phyloP scores from a whole-genome alignment of 2,888 invertebrate genomes.

The Drosophila koepferae region DNA sequence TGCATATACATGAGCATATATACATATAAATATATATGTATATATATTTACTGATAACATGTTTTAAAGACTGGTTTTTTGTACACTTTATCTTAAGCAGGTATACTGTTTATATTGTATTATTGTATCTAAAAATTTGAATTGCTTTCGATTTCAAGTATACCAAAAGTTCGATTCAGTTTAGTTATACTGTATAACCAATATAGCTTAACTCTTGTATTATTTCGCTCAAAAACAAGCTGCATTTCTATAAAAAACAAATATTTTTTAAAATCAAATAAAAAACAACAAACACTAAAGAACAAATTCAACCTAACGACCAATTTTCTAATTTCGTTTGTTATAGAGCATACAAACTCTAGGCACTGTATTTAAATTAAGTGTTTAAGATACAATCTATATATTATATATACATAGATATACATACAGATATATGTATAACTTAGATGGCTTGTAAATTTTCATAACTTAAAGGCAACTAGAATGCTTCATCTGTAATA shows the following conservation, averaged over 20 bases:
- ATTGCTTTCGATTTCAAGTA: conserved; percentile 29
- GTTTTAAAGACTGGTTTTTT: conserved; percentile 84
- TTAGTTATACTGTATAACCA: background rate
- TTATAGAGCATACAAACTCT: conserved; percentile 37
- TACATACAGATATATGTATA: conserved; percentile 27
- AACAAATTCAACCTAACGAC: conserved; percentile 73
- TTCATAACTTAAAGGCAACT: conserved; percentile 58
- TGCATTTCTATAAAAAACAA: conserved; percentile 28
- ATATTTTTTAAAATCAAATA: no score
- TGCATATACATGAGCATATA: conserved; percentile 24
- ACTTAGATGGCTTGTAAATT: conserved; percentile 73
- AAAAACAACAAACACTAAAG: conserved; percentile 6
- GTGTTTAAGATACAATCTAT: conserved; percentile 26
- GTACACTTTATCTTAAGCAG: conserved; percentile 82
- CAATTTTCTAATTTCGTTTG: conserved; percentile 69
- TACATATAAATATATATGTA: conserved; percentile 11
- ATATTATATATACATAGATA: conserved; percentile 21
- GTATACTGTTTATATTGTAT: conserved; percentile 55
- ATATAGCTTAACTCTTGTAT: background rate
- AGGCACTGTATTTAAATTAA: conserved; percentile 48
- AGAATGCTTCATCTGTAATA: conserved; percentile 75
- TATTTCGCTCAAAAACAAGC: conserved; percentile 4
- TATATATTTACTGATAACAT: conserved; percentile 53
- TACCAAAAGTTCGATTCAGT: conserved; percentile 32
- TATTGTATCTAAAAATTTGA: conserved; percentile 29